Conservation (phyloP, 1,140 invertebrate species). For the Lordiphosa mommai region DNA sequence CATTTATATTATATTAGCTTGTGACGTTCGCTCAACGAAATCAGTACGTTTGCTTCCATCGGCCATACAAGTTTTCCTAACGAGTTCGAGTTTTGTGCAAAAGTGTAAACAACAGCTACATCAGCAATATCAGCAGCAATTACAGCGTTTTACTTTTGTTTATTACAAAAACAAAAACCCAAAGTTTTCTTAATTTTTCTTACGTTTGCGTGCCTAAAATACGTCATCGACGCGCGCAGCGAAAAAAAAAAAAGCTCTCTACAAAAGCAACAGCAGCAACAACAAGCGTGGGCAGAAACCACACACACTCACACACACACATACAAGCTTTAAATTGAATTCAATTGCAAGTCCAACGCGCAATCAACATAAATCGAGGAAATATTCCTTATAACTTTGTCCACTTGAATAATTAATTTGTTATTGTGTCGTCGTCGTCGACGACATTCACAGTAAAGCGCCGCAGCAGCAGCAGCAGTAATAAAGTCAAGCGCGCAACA, state of each 20-base stretch:
- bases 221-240: constrained; percentile 73
- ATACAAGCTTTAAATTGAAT: constrained; percentile 39
- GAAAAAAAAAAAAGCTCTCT: constrained; percentile 4
- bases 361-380: constrained; percentile 56
- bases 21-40: constrained; percentile 52
- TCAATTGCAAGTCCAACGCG: constrained; percentile 47
- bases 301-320: constrained; percentile 11
- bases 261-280: constrained; percentile 8
- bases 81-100: constrained; percentile 22
- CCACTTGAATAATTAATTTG: constrained; percentile 59
- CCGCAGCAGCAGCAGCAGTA: constrained; percentile 9
- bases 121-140: constrained; percentile 5
- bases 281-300: constrained; percentile 25
- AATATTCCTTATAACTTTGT: constrained; percentile 30
- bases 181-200: constrained; percentile 30
- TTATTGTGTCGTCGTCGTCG: constrained; percentile 36
- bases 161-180: constrained; percentile 9
- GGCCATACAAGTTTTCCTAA: constrained; percentile 48
- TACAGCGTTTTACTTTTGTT: constrained; percentile 3
- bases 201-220: constrained; percentile 50
- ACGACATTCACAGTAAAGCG: constrained; percentile 47
- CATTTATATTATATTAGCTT: constrained; percentile 59
- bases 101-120: constrained; percentile 17
- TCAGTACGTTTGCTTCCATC: constrained; percentile 62
- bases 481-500: constrained; percentile 34